Base-by-base conservation (phyloP, 2,888 invertebrate species). In the Incurvaria masculella region DNA sequence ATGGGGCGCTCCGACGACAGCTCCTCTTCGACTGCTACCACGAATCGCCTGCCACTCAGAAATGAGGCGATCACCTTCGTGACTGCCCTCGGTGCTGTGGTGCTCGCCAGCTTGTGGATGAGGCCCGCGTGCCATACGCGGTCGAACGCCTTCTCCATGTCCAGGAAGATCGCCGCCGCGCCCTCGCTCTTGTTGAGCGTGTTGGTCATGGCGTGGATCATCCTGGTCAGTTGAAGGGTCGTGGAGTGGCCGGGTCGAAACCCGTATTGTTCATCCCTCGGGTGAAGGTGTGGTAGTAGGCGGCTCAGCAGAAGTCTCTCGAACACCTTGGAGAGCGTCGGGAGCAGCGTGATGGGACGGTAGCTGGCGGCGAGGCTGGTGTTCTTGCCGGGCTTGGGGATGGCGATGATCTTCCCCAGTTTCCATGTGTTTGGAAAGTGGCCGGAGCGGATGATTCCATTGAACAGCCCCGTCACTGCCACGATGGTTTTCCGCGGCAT, bases 81-180 rank as follows among this genome's bases (percentile, higher is more conserved):
- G 4, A 49, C 11, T 21, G 47, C 33, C 1, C 44, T 19, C 10
- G 49, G 45, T 6, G 45, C 19, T 2, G 42, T 21, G 33, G 23
- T 23, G 23, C 23, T 20, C 16, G 21, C 10, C 4, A 61, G 44
- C 33, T 61, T 62, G 48, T 47, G 55, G 0, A 61, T 10, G 2
- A 63, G 55, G 3, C 62, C 59, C 1, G 47, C 44, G 45, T 62
- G 60, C 61, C 61, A 60, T 1, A 63, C 59, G 1, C 55, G 21
- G 46, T 62, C 60, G 48, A 63, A 61, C 4, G 59, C 57, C 46
- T 61, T 59, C 45, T 56, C 59, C 46, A 60, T 55, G 46, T 61
- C 59, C 0, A 60, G 53, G 45, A 59, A 55, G 5, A 60, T 58
- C 11, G 54, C 56, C 8, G 48, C 56, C 1, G 52, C 21, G 42